Evolutionary conservation across 2,797 vertebrate species (phyloP).

Genomic region (Coccyzus lansbergi): DNA sequence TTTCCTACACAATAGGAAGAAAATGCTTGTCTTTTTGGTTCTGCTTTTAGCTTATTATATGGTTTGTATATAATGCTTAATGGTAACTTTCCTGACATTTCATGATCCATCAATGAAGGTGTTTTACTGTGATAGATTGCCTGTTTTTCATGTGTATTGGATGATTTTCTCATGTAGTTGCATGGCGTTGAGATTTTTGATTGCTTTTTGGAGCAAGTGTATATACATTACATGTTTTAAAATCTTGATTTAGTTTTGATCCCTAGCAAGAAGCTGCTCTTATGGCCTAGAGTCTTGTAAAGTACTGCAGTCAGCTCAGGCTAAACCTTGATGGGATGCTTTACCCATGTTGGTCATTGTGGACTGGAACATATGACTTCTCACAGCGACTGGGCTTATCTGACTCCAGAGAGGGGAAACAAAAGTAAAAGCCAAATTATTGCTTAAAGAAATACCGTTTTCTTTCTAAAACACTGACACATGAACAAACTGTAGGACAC

Average conservation of each 20-base stretch:
- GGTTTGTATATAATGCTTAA: not conserved
- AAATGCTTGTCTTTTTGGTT: not conserved
- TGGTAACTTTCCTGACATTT: not conserved
- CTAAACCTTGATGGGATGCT: not conserved
- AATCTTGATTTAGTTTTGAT: not conserved
- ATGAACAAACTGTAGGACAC: not conserved
- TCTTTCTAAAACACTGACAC: not conserved
- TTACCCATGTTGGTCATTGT: not conserved
- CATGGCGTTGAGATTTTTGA: not conserved
- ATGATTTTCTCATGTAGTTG: not conserved
- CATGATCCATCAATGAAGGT: accelerated
- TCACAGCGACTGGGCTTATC: not conserved
- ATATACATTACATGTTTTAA: not conserved
- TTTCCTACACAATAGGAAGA: not conserved
- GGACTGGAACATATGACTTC: not conserved
- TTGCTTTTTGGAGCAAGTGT: not conserved
- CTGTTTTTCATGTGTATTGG: not conserved
- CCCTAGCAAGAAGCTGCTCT: not conserved
- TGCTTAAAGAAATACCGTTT: not conserved
- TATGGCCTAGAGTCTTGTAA: not conserved
- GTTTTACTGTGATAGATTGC: not conserved
- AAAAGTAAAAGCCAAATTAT: not conserved
- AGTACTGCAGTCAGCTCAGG: not conserved
- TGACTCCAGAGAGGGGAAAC: not conserved
- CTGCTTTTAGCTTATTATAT: not conserved